Percentiles rank a stretch among this genome's conserved stretches.
These are phyloP conservation scores for Elysia crispata DNA, from an alignment of 2,888 invertebrate genomes.

Conservation along the genomic window DNA sequence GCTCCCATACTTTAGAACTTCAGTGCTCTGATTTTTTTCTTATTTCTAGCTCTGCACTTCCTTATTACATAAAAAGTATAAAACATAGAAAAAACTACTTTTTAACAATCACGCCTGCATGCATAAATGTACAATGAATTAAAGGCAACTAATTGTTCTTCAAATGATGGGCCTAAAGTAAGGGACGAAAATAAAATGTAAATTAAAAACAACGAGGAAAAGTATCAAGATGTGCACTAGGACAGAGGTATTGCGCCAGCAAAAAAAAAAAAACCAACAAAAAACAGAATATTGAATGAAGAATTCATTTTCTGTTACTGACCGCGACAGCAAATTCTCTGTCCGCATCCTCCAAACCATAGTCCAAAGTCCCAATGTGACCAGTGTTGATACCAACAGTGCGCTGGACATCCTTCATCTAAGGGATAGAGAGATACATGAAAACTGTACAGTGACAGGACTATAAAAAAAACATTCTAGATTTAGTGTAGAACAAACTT, in stretches of 20 bases:
- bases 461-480: background rate
- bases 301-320: background rate
- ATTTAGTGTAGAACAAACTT: background rate
- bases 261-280: no score
- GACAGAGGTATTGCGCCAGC: no score
- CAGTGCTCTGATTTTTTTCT: no score
- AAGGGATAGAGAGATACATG: background rate
- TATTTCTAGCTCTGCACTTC: no score
- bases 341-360: conserved; percentile 71
- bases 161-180: background rate
- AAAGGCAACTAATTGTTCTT: background rate
- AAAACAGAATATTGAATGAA: no score
- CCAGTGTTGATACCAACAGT: conserved; percentile 76
- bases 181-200: no score
- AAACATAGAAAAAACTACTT: no score
- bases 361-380: conserved; percentile 75
- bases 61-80: no score
- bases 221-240: no score
- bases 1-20: no score
- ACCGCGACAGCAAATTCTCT: conserved; percentile 68
- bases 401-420: conserved; percentile 69
- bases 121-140: background rate
- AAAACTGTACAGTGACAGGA: background rate
- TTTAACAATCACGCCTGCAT: no score
- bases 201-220: no score